These are phyloP conservation scores for zebrafish (Danio rerio) DNA, from an alignment of 2,113 vertebrate species.

Conservation along the genomic window GRCz12tu NC_133195.1:44038501-44039000, in stretches of 20 bases:
- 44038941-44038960: too few relatives aligned
- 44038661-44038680: slow-evolving; percentile 87
- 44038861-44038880: too few relatives aligned
- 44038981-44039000: too few relatives aligned
- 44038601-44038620: slow-evolving; percentile 85
- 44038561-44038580: slow-evolving; percentile 92
- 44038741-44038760: slow-evolving; percentile 38
- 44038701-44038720: slow-evolving; percentile 85
- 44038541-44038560: slow-evolving; percentile 93
- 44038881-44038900: too few relatives aligned
- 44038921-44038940: too few relatives aligned
- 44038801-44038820: too few relatives aligned
- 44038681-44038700: slow-evolving; percentile 89
- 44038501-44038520: slow-evolving; percentile 95
- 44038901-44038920: too few relatives aligned
- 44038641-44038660: slow-evolving; percentile 95
- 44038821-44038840: too few relatives aligned
- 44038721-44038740: slow-evolving; percentile 66
- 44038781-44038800: not conserved
- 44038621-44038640: slow-evolving; percentile 96
- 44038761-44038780: slow-evolving; percentile 17
- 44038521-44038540: slow-evolving; percentile 94
- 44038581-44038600: slow-evolving; percentile 86
- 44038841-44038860: too few relatives aligned
- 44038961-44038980: too few relatives aligned